Evolutionary conservation across 2,888 invertebrate genomes (phyloP).

Genomic region (Dione juno): DNA sequence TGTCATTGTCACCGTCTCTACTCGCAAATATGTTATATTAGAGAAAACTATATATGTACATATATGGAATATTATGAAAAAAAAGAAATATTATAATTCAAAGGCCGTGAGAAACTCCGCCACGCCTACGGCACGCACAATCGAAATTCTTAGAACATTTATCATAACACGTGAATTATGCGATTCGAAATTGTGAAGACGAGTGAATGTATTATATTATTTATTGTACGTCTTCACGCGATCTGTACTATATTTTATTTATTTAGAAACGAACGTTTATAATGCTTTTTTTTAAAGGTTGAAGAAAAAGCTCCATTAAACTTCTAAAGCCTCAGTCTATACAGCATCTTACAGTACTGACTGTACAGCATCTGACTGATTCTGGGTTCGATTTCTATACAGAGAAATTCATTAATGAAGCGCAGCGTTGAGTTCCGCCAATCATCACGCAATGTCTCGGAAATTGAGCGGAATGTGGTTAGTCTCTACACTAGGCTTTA

Average conservation of each 20-base stretch:
- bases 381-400: too few species aligned
- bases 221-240: conserved; percentile 39
- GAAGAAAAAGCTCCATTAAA: background rate
- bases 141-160: conserved; percentile 50
- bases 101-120: conserved; percentile 49
- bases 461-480: too few species aligned
- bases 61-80: conserved; percentile 22
- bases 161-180: conserved; percentile 47
- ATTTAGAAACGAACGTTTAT: background rate
- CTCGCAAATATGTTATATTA: background rate
- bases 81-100: conserved; percentile 48
- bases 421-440: background rate
- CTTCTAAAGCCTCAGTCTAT: too few species aligned
- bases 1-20: background rate
- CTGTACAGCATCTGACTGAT: too few species aligned
- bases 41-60: conserved; percentile 29
- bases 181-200: conserved; percentile 39
- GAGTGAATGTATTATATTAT: conserved; percentile 38
- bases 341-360: too few species aligned
- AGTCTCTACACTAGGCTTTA: too few species aligned
- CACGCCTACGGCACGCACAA: conserved; percentile 47
- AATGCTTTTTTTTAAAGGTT: background rate
- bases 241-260: conserved; percentile 24
- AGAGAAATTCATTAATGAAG: background rate
- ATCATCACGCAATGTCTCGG: background rate